phyloP scores from a whole-genome alignment of 2,797 vertebrate genomes.

The Gephyroberyx darwinii region DNA sequence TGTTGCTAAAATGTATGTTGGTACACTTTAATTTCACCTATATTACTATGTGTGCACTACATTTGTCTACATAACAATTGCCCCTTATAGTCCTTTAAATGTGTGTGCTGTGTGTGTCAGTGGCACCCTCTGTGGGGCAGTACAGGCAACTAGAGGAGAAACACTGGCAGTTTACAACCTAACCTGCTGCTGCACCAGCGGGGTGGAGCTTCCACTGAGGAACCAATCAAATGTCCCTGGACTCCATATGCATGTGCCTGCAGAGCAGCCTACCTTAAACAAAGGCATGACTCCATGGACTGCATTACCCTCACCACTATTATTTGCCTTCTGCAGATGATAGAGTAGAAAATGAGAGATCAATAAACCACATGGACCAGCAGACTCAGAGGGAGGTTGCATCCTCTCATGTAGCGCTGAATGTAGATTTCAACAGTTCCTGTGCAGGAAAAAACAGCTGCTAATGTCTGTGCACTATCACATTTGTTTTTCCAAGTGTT shows the following conservation, averaged over 20 bases:
- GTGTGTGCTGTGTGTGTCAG: slow-evolving; percentile 21
- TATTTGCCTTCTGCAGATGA: slow-evolving; percentile 25
- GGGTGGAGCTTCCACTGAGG: neutral
- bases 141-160: slow-evolving; percentile 29
- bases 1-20: no score
- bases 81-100: neutral
- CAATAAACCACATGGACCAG: slow-evolving; percentile 52
- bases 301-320: slow-evolving; percentile 6
- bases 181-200: slow-evolving; percentile 31
- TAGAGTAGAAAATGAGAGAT: slow-evolving; percentile 41
- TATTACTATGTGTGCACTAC: neutral
- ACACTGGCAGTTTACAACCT: slow-evolving; percentile 15
- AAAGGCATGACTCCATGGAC: slow-evolving; percentile 8
- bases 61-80: neutral
- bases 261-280: neutral
- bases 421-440: neutral
- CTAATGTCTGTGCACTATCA: neutral
- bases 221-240: slow-evolving; percentile 33
- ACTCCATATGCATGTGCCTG: neutral
- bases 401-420: slow-evolving; percentile 12
- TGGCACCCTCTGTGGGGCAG: slow-evolving; percentile 57
- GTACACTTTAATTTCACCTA: neutral
- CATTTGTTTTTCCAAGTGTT: neutral
- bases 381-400: slow-evolving; percentile 37
- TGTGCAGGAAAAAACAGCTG: neutral